Conservation (phyloP, 2,113 vertebrate genomes). For the Strigops habroptila region DNA sequence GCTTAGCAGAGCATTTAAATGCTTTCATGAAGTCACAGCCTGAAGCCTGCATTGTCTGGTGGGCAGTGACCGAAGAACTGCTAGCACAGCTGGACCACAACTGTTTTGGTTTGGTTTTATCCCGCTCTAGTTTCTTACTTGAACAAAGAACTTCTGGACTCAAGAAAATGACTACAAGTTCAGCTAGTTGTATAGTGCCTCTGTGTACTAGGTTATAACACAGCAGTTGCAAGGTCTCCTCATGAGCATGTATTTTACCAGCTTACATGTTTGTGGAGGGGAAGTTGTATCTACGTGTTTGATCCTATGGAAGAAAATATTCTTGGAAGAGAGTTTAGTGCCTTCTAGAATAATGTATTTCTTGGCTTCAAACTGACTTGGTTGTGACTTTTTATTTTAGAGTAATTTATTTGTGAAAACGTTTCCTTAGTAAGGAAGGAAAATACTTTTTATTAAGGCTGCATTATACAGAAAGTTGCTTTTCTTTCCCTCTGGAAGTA, state of each 20-base stretch:
- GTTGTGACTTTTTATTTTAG: background rate
- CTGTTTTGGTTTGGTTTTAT: background rate
- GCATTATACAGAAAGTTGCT: background rate
- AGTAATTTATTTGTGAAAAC: background rate
- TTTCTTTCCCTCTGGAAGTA: background rate
- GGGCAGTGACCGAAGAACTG: constrained; percentile 69
- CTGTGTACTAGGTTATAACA: background rate
- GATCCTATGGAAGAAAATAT: background rate
- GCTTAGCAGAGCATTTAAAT: constrained; percentile 48
- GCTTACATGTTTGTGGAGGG: background rate
- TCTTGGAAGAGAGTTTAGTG: background rate
- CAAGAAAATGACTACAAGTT: background rate
- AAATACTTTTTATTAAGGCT: background rate
- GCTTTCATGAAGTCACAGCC: constrained; percentile 70
- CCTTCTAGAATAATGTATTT: background rate
- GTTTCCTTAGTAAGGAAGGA: background rate
- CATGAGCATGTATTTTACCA: background rate
- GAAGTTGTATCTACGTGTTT: background rate
- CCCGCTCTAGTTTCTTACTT: background rate
- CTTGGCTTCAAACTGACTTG: background rate
- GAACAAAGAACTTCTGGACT: background rate
- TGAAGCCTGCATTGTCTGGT: constrained; percentile 67
- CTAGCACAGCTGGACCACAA: constrained; percentile 30
- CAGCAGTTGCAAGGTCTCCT: background rate
- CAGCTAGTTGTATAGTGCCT: background rate